A percentile compares a stretch with the other conserved stretches of the same genome.
Evolutionary conservation across 2,797 vertebrate genomes (phyloP).

Genomic region (Crocodylus rhombifer): DNA sequence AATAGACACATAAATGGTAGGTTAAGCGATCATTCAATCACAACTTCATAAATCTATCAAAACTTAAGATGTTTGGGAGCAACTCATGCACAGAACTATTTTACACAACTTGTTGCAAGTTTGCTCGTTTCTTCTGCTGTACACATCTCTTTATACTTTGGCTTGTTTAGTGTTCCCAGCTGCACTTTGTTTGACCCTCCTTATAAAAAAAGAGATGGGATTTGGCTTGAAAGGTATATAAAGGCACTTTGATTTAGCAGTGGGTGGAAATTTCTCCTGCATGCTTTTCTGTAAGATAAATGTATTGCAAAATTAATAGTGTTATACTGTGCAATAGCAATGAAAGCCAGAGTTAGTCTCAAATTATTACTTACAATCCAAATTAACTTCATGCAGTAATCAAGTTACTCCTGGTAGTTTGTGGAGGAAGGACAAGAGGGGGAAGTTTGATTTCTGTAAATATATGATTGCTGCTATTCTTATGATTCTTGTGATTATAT

Average conservation of each 20-base stretch:
- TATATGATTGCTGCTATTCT: neutral
- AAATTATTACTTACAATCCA: neutral
- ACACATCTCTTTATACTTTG: neutral
- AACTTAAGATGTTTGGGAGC: neutral
- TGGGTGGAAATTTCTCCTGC: neutral
- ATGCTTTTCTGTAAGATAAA: neutral
- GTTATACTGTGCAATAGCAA: neutral
- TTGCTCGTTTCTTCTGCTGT: neutral
- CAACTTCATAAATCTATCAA: neutral
- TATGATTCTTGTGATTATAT: neutral
- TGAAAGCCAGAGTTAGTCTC: neutral
- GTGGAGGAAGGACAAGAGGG: no score
- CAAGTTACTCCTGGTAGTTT: neutral
- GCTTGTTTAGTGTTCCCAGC: neutral
- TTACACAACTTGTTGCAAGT: neutral
- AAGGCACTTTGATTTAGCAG: neutral
- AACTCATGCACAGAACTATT: no score
- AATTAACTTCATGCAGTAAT: neutral
- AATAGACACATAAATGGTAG: neutral
- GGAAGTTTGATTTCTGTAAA: neutral
- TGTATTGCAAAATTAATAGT: neutral
- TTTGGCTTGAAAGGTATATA: neutral
- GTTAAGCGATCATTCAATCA: neutral
- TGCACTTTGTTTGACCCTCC: neutral
- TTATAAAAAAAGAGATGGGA: neutral